Evolutionary conservation across 2,113 vertebrate genomes (phyloP), one percentile per base, ranked within the genome.

Genomic region (Choloepus hoffmanni): DNA sequence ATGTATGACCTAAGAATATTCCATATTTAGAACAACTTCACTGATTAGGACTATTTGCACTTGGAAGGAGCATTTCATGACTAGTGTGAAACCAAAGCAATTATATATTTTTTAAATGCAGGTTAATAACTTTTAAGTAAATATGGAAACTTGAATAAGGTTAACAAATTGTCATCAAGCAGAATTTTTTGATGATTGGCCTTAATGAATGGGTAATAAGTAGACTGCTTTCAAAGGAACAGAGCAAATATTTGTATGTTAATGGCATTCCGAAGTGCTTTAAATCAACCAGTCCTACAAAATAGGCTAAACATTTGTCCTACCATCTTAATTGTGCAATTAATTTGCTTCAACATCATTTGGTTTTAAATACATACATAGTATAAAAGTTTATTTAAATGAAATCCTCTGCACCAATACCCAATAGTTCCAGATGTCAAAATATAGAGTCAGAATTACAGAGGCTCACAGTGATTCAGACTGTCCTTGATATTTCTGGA

Each of bases 111-210:
- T 95, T 89, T 55, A 81, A 93, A n/a, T 70, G 18, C 21, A 95
- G 65, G 36, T 90, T 97, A 95, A 95, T 92, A 53, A 91, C 85
- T 94, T 96, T 93, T 87, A 95, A 92, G 92, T 96, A 96, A 95
- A 97, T 89, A 97, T 50, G 96, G 92, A 86, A 92, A 94, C 53
- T 86, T 95, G 78, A 95, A 95, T 60, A 95, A 94, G 26, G 83
- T 82, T 92, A 95, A 76, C 55, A 93, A 97, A 86, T 82, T 65
- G 82, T 91, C 92, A 79, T 90, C 77, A 92, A 96, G 88, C 19
- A 88, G 82, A 94, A 94, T 79, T 91, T 85, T 94, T 97, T 95
- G 65, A 96, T 89, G 87, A 96, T 85, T 48, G 8, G 28, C 40
- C 53, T 86, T 96, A 94, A 97, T 94, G 72, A 96, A 90, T 81